Evolutionary conservation across 2,888 invertebrate species (phyloP).

Genomic region (Cephus runcator): DNA sequence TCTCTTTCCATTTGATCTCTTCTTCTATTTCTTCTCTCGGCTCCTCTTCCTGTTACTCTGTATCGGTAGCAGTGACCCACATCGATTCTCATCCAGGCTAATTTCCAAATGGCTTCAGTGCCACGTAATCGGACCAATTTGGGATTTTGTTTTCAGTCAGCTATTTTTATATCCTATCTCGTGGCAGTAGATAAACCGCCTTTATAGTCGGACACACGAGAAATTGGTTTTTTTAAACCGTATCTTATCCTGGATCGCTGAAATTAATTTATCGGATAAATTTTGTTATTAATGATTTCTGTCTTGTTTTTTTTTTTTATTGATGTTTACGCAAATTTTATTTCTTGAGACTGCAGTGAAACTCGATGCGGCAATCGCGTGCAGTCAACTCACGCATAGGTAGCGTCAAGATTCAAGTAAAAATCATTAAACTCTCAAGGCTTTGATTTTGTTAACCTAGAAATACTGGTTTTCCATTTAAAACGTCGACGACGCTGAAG

Average conservation of each 20-base stretch:
- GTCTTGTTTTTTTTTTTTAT: constrained; percentile 6
- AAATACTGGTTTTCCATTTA: not conserved
- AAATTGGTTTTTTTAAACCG: not conserved
- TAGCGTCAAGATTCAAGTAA: not conserved
- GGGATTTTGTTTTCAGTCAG: not conserved
- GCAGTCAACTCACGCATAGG: not conserved
- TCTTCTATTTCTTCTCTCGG: not conserved
- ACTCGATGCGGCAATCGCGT: not conserved
- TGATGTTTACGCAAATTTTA: not conserved
- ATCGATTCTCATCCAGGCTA: constrained; percentile 7
- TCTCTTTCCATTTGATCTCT: constrained; percentile 13
- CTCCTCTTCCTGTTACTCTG: not conserved
- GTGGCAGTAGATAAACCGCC: not conserved
- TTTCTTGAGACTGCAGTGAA: not conserved
- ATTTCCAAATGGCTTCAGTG: constrained; percentile 4
- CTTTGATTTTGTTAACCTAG: not conserved
- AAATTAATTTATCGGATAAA: not conserved
- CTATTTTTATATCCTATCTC: not conserved
- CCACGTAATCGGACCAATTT: not conserved
- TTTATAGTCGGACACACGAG: not conserved
- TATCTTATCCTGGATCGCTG: not conserved
- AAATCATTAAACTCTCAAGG: not conserved
- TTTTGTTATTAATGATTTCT: not conserved
- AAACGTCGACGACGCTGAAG: not conserved
- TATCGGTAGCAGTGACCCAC: not conserved